phyloP scores from a whole-genome alignment of 2,888 invertebrate genomes.

The Himalopsyche anomala region DNA sequence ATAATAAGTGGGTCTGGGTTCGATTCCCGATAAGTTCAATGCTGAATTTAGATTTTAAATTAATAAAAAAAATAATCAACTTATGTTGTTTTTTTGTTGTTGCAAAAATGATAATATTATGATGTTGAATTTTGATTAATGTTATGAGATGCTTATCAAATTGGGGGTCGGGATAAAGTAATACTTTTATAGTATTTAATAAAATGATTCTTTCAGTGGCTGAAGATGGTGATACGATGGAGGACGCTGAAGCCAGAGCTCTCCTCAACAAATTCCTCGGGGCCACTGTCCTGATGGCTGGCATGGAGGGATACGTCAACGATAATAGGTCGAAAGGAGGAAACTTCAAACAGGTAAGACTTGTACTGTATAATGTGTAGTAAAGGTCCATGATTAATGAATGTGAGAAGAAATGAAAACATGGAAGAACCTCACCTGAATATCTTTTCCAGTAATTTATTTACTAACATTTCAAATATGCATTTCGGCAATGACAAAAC shows the following conservation, averaged over 20 bases:
- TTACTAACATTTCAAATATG: too few species aligned
- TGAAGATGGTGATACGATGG: conserved; percentile 80
- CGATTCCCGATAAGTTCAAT: too few species aligned
- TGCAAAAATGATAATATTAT: neutral
- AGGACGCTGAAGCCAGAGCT: conserved; percentile 84
- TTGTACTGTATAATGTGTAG: too few species aligned
- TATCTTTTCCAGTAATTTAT: too few species aligned
- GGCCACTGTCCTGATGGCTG: conserved; percentile 87
- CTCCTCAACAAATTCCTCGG: conserved; percentile 90
- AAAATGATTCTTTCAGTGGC: conserved; percentile 73
- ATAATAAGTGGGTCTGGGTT: too few species aligned
- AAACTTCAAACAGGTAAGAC: conserved; percentile 57
- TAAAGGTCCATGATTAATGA: too few species aligned
- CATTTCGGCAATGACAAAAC: too few species aligned
- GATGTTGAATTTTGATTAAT: neutral
- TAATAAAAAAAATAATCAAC: too few species aligned
- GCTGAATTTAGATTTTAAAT: too few species aligned
- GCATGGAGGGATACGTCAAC: conserved; percentile 80
- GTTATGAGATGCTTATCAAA: neutral
- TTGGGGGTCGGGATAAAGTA: neutral
- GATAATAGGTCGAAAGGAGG: conserved; percentile 45
- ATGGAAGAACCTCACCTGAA: too few species aligned
- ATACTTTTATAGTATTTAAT: neutral
- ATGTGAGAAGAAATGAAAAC: too few species aligned
- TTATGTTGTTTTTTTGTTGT: too few species aligned